These are phyloP conservation scores for Drosophila repletoides DNA, from an alignment of 1,140 invertebrate genomes.

Conservation along the genomic window DNA sequence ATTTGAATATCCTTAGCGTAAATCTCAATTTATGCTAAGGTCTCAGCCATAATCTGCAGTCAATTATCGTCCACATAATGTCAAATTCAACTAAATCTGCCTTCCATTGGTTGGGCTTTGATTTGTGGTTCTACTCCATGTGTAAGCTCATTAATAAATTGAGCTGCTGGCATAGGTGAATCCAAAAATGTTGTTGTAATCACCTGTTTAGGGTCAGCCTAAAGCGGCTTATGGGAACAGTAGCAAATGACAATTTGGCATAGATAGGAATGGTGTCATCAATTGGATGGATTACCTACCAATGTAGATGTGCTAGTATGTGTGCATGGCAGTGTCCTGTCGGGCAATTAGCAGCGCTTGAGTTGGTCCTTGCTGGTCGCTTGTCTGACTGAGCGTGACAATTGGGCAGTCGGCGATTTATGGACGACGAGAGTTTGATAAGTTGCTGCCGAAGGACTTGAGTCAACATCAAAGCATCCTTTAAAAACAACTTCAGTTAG, in stretches of 20 bases:
- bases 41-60: slow-evolving; percentile 9
- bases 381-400: slow-evolving; percentile 36
- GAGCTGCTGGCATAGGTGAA: slow-evolving; percentile 15
- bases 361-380: slow-evolving; percentile 5
- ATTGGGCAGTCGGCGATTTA: slow-evolving; percentile 52
- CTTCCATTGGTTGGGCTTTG: slow-evolving; percentile 44
- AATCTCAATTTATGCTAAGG: background rate
- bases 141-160: slow-evolving; percentile 55
- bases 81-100: slow-evolving; percentile 13
- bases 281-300: slow-evolving; percentile 21
- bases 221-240: slow-evolving; percentile 1
- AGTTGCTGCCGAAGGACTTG: slow-evolving; percentile 4
- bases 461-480: slow-evolving; percentile 3
- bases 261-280: slow-evolving; percentile 33
- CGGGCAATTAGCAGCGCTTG: slow-evolving; percentile 59
- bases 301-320: background rate
- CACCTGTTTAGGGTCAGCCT: slow-evolving; percentile 4
- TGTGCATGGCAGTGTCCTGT: background rate
- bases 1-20: too few species aligned
- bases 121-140: slow-evolving; percentile 48
- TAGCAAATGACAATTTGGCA: background rate
- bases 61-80: slow-evolving; percentile 30
- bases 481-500: slow-evolving; percentile 20
- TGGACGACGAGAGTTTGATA: slow-evolving; percentile 29
- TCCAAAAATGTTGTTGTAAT: slow-evolving; percentile 29